Evolutionary conservation across 2,888 invertebrate species (phyloP).

Genomic region (Troides helena): DNA sequence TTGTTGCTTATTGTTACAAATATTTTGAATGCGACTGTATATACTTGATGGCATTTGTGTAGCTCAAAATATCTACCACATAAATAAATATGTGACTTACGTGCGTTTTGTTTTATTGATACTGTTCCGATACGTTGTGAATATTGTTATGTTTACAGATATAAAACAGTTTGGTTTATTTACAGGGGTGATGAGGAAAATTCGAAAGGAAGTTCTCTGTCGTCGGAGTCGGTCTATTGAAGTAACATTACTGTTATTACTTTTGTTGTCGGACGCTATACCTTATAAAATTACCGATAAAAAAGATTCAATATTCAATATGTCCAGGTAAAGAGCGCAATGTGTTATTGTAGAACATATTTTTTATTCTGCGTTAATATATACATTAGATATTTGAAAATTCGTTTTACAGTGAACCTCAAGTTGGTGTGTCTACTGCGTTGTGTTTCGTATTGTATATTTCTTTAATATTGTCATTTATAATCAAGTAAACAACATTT

Average conservation of each 20-base stretch:
- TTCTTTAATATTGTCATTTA: not conserved
- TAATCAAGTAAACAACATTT: not conserved
- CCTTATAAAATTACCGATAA: too few species aligned
- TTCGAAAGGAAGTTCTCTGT: too few species aligned
- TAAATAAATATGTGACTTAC: conserved; percentile 64
- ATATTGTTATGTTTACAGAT: not conserved
- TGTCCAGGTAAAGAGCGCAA: too few species aligned
- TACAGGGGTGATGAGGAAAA: too few species aligned
- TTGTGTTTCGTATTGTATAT: not conserved
- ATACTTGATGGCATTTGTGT: conserved; percentile 64
- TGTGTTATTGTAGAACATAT: too few species aligned
- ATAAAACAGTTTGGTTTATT: not conserved
- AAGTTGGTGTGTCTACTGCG: not conserved
- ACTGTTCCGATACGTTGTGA: conserved; percentile 6
- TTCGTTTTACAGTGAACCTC: conserved; percentile 11
- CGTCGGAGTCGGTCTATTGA: too few species aligned
- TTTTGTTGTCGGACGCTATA: too few species aligned
- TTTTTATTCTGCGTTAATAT: too few species aligned
- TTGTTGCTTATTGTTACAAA: conserved; percentile 76
- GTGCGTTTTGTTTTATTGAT: conserved; percentile 32
- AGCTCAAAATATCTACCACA: conserved; percentile 66
- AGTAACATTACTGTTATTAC: too few species aligned
- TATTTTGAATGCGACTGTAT: conserved; percentile 65
- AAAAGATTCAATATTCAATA: too few species aligned
- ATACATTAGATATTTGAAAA: not conserved